Conservation (phyloP, 2,797 vertebrate species). For the Phrynocephalus vlangalii region DNA sequence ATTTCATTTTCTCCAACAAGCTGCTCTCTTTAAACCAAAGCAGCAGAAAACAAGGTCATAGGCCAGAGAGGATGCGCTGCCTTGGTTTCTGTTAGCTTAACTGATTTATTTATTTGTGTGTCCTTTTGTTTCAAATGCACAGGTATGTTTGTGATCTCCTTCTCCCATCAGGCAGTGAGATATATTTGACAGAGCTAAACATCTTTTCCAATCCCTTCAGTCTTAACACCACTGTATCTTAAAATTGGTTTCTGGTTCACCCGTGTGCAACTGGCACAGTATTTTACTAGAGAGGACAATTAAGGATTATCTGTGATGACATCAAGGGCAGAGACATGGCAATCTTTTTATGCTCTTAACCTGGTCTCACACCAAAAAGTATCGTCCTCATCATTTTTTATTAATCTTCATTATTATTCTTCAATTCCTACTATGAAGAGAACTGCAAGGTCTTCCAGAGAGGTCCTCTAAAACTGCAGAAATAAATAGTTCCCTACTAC, state of each 20-base stretch:
- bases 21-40: constrained; percentile 51
- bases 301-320: not conserved
- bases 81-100: constrained; percentile 54
- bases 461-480: not conserved
- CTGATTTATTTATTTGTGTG: constrained; percentile 55
- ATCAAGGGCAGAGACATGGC: not conserved
- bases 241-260: constrained; percentile 47
- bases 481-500: not conserved
- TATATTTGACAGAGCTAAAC: constrained; percentile 60
- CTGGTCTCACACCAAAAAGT: not conserved
- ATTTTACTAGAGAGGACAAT: constrained; percentile 53
- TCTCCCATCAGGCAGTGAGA: constrained; percentile 54
- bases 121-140: constrained; percentile 50
- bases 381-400: not conserved
- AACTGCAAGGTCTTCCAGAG: not conserved
- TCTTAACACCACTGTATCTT: constrained; percentile 47
- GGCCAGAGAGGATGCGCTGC: not conserved
- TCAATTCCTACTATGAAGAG: not conserved
- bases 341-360: not conserved
- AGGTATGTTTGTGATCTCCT: constrained; percentile 31
- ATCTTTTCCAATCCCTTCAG: constrained; percentile 53
- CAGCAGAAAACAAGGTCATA: constrained; percentile 30
- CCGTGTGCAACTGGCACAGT: constrained; percentile 18
- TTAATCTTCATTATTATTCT: not conserved
- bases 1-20: constrained; percentile 37